Base-by-base conservation (phyloP, 2,797 vertebrate species). In the Ceryle rudis region DNA sequence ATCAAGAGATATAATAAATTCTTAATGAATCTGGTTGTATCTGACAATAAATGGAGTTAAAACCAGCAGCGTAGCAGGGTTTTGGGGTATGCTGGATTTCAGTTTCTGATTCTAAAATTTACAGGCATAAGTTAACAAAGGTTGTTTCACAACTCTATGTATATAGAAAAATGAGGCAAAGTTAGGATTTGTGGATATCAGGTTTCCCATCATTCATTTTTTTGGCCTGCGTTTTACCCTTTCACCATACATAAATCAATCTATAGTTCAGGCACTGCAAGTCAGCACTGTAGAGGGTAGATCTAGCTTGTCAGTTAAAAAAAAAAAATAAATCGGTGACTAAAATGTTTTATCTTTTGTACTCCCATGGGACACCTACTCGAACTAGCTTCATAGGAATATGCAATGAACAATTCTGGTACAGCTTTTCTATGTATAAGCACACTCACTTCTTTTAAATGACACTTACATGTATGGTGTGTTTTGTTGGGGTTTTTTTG, bases 261-360 rank as follows among this genome's bases (percentile, higher is more conserved):
- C 73, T 80, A 55, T 47, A 83, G 70, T 83, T 75, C 26, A 81
- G 33, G n/a, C 61, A 60, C 35, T 77, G 47, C 81, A 39, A 55
- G 46, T 55, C 70, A 55, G 62, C 83, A 39, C 46, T 61, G 33
- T 11, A 35, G 23, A 73, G 47, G n/a, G 54, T 29, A 82, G 62
- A 80, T 89, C 46, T 61, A 13, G 69, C 64, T 37, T 65, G 55
- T 72, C 66, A 86, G 64, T 81, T 89, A 17, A 61, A 41, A 55
- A 65, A 41, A 65, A 55, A 65, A 55, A 60, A 41, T 8, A 57
- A 61, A 66, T 75, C 64, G 72, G 3, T 81, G 75, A 25, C 74
- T 62, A 33, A 72, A 81, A 65, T 81, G 80, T 69, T 90, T 92
- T 89, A 47, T 90, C 49, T 90, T 70, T 52, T 86, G 57, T 91